Percentiles rank a stretch among this genome's conserved stretches.
phyloP scores from a whole-genome alignment of 2,113 vertebrate species.

The Plestiodon gilberti region DNA sequence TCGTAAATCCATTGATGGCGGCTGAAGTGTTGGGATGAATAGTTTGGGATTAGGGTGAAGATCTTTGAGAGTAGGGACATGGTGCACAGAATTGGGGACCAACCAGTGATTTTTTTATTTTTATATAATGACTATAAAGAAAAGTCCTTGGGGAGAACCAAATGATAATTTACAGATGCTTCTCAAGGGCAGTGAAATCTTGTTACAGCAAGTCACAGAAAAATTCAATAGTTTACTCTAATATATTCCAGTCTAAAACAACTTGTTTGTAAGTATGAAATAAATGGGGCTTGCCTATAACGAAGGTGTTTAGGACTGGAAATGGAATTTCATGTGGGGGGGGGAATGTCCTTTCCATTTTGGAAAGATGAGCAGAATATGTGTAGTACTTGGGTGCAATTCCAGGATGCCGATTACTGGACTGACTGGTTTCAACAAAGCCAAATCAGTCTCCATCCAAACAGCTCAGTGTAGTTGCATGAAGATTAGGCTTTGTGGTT shows the following conservation, averaged over 20 bases:
- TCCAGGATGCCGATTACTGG: not conserved
- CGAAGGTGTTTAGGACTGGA: not conserved
- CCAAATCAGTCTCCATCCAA: not conserved
- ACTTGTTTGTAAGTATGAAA: not conserved
- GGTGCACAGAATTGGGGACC: conserved; percentile 50
- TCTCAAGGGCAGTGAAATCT: conserved; percentile 26
- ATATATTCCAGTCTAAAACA: not conserved
- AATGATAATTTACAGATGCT: conserved; percentile 44
- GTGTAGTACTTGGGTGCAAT: not conserved
- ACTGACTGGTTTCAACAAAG: not conserved
- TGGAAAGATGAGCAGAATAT: not conserved
- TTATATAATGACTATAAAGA: conserved; percentile 22
- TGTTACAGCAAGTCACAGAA: conserved; percentile 18
- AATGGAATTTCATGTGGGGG: not conserved
- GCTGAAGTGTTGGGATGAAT: conserved; percentile 73
- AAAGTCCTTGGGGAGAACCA: conserved; percentile 36
- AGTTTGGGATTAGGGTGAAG: conserved; percentile 73
- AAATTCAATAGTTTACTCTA: not conserved
- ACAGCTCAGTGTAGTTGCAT: not conserved
- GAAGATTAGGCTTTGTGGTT: not conserved
- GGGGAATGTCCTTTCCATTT: not conserved
- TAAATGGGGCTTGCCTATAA: not conserved
- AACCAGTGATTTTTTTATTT: conserved; percentile 37
- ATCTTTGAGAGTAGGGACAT: conserved; percentile 51
- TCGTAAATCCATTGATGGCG: conserved; percentile 76